Evolutionary conservation across 2,888 invertebrate species (phyloP).

Genomic region (Rhingia campestris): DNA sequence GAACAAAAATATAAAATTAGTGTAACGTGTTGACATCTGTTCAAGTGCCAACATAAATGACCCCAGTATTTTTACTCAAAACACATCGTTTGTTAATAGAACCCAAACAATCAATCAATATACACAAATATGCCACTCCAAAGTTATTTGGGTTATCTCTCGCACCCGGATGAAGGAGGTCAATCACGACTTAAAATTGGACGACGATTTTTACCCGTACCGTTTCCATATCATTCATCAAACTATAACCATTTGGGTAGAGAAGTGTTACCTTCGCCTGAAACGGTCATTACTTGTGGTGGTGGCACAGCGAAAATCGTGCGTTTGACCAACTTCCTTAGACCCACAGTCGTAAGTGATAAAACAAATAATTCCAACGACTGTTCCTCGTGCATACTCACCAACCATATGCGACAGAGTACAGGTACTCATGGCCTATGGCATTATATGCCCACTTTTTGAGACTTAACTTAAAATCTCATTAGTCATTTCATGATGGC

Average conservation of each 20-base stretch:
- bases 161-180: constrained; percentile 48
- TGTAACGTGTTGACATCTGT: constrained; percentile 18
- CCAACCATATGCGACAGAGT: constrained; percentile 33
- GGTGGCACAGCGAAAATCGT: constrained; percentile 37
- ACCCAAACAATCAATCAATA: constrained; percentile 17
- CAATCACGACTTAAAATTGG: constrained; percentile 62
- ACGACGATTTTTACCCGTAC: constrained; percentile 45
- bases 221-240: constrained; percentile 71
- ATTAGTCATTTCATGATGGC: constrained; percentile 76
- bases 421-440: constrained; percentile 71
- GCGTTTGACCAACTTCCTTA: constrained; percentile 63
- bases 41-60: constrained; percentile 18
- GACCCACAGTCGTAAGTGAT: constrained; percentile 54
- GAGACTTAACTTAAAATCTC: constrained; percentile 74
- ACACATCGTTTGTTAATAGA: not conserved
- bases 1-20: not conserved
- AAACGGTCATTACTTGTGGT: constrained; percentile 33
- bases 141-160: constrained; percentile 49
- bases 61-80: not conserved
- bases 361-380: constrained; percentile 57
- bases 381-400: constrained; percentile 28
- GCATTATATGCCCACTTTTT: constrained; percentile 69
- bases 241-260: constrained; percentile 38
- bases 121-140: constrained; percentile 28
- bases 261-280: constrained; percentile 31